Evolutionary conservation across 1,140 invertebrate genomes (phyloP), one percentile per base, ranked within the genome.

Genomic region (Phenacoccus solenopsis): DNA sequence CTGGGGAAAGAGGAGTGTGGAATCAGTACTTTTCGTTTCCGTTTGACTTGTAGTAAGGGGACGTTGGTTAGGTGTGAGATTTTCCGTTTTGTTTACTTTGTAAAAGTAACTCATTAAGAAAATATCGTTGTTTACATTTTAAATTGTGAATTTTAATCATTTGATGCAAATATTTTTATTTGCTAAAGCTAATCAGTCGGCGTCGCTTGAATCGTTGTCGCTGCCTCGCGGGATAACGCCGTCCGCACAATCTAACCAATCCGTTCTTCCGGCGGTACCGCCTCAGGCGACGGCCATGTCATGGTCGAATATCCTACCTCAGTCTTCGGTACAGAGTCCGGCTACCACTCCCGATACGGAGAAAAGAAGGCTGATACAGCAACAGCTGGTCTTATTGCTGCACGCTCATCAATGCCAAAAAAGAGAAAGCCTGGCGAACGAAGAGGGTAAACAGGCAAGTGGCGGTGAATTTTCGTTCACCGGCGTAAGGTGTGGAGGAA

Each of bases 331-430:
- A 57, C n/a, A n/a, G n/a, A 72, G 80, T 84, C 49, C 85, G 88
- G n/a, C n/a, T n/a, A n/a, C n/a, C n/a, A n/a, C n/a, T n/a, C n/a
- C n/a, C 70, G 96, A 99, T 80, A 94, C 96, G 49, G 96, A 98
- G 78, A 98, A 98, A 77, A 83, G 96, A 64, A 98, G 98, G 80
- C 84, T 99, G n/a, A 99, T 99, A 71, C 96, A 98, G 77, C 96
- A 99, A 79, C 97, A 99, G 77, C 80, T 99, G 25, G 95, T 99
- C 38, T 79, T 99, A 10, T 81, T 99, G 28, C 82, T 99, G 20
- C 98, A 99, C 81, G 97, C 98, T 28, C 96, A 99, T 80, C 98
- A 98, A 78, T 99, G 98, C 82, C 96, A 98, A 80, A 83, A 93
- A 57, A 81, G 95, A 35, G 96, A 99, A 79, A 87, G 82, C 73